phyloP scores from a whole-genome alignment of 2,113 vertebrate species.

The Myodes glareolus region DNA sequence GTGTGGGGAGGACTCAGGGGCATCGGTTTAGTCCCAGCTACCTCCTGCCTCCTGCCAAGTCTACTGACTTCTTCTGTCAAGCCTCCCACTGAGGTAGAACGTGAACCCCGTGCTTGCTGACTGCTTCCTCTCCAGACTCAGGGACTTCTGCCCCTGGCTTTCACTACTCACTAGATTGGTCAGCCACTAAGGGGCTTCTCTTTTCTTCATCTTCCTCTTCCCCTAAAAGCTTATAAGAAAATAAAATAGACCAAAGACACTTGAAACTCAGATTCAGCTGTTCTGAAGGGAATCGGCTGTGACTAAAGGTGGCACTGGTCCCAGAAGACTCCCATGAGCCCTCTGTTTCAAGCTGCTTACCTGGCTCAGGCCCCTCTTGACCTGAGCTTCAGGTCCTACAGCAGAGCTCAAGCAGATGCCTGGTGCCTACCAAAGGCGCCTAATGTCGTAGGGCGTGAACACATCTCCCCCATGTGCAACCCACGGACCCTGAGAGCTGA shows the following conservation, averaged over 20 bases:
- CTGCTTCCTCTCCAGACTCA: not conserved
- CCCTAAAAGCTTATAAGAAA: not conserved
- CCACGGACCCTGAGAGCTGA: accelerated
- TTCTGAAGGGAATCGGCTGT: not conserved
- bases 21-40: not conserved
- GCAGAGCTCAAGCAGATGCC: not conserved
- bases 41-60: not conserved
- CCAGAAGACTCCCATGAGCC: not conserved
- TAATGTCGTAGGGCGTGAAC: not conserved
- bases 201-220: not conserved
- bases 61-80: not conserved
- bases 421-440: not conserved
- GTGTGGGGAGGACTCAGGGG: too few relatives aligned
- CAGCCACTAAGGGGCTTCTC: not conserved
- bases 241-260: not conserved
- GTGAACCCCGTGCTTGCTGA: accelerated
- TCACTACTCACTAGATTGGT: not conserved
- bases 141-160: not conserved
- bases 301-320: not conserved
- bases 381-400: not conserved
- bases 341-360: not conserved
- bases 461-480: not conserved
- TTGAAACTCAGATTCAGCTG: not conserved
- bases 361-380: not conserved
- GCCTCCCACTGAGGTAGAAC: accelerated